Percentiles rank a stretch among this genome's conserved stretches.
Evolutionary conservation across 2,113 vertebrate genomes (phyloP).

Genomic region (Rattus norvegicus): DNA sequence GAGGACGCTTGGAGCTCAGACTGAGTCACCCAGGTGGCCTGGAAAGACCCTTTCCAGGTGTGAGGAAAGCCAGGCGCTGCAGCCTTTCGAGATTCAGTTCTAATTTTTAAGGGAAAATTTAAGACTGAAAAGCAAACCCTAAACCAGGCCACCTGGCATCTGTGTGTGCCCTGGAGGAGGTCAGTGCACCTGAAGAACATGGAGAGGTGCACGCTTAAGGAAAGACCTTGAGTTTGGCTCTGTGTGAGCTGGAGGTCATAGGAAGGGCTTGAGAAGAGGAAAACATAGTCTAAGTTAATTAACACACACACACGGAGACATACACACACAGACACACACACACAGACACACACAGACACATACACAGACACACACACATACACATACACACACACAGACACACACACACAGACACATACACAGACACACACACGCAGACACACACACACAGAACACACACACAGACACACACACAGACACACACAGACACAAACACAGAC

Average conservation of each 20-base stretch:
- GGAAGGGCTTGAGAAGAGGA: neutral
- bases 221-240: neutral
- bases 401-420: no score
- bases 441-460: no score
- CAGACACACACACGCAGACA: no score
- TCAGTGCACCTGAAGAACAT: neutral
- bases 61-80: neutral
- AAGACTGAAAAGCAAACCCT: neutral
- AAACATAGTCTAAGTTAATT: neutral
- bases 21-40: neutral
- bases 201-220: rapidly evolving
- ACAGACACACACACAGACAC: no score
- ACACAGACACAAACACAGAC: no score
- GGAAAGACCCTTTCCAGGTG: neutral
- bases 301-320: no score
- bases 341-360: no score
- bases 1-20: no score
- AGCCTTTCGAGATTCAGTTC: neutral
- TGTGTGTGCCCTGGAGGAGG: neutral
- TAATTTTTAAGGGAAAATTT: neutral
- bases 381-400: no score
- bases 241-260: neutral
- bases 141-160: no score
- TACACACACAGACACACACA: no score
- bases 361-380: no score